These are phyloP conservation scores for Dynastes maya DNA, from an alignment of 2,888 invertebrate species.

Conservation along the genomic window DNA sequence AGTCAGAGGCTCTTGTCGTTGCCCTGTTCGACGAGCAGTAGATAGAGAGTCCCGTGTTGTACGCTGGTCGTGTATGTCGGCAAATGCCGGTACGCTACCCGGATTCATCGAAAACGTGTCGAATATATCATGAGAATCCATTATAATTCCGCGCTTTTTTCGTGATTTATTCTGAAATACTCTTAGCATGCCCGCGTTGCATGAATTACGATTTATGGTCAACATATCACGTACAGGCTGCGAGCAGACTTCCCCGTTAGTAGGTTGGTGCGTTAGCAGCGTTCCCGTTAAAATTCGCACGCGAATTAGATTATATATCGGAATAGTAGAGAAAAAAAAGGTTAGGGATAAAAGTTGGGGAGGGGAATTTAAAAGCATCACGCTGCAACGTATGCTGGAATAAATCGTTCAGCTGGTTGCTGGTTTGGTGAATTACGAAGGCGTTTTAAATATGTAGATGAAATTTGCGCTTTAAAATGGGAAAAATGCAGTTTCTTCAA, in stretches of 20 bases:
- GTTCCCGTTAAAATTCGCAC: background rate
- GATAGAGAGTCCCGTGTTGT: background rate
- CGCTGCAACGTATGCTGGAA: background rate
- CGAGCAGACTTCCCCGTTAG: background rate
- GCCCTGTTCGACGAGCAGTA: background rate
- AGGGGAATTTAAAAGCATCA: background rate
- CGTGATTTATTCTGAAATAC: slow-evolving; percentile 25
- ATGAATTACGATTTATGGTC: slow-evolving; percentile 17
- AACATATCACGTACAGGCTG: slow-evolving; percentile 5
- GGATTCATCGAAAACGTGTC: slow-evolving; percentile 2
- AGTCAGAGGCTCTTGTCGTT: too few species aligned
- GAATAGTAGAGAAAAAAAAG: background rate
- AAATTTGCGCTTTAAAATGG: background rate
- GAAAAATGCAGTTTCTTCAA: background rate
- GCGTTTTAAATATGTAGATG: background rate
- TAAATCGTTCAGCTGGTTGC: background rate
- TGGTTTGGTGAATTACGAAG: background rate
- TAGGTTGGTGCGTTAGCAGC: background rate
- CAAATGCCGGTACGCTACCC: too few species aligned
- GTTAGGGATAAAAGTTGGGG: background rate
- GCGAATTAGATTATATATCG: slow-evolving; percentile 10
- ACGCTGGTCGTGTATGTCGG: background rate
- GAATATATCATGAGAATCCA: slow-evolving; percentile 21
- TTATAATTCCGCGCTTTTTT: slow-evolving; percentile 16
- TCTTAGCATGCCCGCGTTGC: slow-evolving; percentile 7